Percentiles rank a stretch among this genome's conserved stretches.
Conservation (phyloP, 2,888 invertebrate species). For the Hypomecis atomaria region DNA sequence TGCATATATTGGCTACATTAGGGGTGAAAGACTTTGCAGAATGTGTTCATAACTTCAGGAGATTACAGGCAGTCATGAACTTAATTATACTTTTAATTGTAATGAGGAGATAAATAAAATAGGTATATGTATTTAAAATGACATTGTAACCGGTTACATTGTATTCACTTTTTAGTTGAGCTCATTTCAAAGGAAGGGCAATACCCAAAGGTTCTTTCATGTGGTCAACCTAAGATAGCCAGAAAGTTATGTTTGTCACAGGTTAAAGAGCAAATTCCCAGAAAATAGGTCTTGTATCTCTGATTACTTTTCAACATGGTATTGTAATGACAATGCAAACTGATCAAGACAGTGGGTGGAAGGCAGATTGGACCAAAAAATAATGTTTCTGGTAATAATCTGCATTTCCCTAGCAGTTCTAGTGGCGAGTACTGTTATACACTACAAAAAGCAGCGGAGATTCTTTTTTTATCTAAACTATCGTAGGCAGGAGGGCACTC, state of each 20-base stretch:
- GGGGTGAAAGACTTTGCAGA: no score
- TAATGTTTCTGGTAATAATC: slow-evolving; percentile 35
- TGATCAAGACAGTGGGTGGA: slow-evolving; percentile 26
- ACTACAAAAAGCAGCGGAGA: slow-evolving; percentile 63
- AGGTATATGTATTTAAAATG: neutral
- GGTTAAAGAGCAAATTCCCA: slow-evolving; percentile 35
- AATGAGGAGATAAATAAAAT: neutral
- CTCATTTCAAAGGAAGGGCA: neutral
- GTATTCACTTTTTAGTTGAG: slow-evolving; percentile 5
- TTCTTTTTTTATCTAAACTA: slow-evolving; percentile 80
- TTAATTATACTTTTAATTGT: no score
- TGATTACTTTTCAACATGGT: slow-evolving; percentile 41
- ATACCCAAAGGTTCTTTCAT: slow-evolving; percentile 5
- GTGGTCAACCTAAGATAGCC: neutral
- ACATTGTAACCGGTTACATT: slow-evolving; percentile 13
- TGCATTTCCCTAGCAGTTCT: slow-evolving; percentile 42
- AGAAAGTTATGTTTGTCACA: slow-evolving; percentile 30
- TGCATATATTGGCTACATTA: no score
- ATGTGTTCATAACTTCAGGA: no score
- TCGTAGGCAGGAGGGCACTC: slow-evolving; percentile 77
- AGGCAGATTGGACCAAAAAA: slow-evolving; percentile 27
- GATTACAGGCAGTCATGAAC: no score
- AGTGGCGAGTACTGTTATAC: slow-evolving; percentile 57
- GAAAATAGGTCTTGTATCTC: slow-evolving; percentile 52
- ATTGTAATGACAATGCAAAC: slow-evolving; percentile 31